Conservation (phyloP, 92 coral and sea anemone genomes). For the Muricea muricata region DNA sequence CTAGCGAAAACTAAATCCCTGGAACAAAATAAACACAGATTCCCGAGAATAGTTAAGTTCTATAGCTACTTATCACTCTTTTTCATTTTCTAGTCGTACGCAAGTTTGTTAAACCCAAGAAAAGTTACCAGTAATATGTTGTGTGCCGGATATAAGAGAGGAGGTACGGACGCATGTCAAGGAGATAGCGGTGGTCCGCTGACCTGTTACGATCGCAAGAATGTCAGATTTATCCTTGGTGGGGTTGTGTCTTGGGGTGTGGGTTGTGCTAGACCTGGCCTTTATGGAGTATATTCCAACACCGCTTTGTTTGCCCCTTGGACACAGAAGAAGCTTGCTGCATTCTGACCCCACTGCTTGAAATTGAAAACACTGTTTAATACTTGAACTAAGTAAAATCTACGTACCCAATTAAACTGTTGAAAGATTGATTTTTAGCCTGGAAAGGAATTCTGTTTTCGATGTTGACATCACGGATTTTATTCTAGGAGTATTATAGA, state of each 20-base stretch:
- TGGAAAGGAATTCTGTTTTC: too few species aligned
- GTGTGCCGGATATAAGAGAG: constrained; percentile 33
- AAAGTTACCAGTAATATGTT: constrained; percentile 24
- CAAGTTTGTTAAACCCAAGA: not conserved
- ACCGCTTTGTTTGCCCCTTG: constrained; percentile 1
- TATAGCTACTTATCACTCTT: not conserved
- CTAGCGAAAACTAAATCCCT: too few species aligned
- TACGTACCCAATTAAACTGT: too few species aligned
- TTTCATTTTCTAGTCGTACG: constrained; percentile 19
- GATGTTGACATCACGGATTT: too few species aligned
- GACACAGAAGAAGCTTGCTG: not conserved
- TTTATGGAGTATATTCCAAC: constrained; percentile 40
- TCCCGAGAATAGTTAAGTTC: too few species aligned
- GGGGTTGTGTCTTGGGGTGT: constrained; percentile 46
- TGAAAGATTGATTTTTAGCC: too few species aligned
- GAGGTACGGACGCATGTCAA: constrained; percentile 43
- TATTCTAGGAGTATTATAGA: too few species aligned
- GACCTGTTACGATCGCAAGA: constrained; percentile 27
- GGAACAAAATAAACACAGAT: too few species aligned
- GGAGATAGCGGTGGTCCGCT: constrained; percentile 55
- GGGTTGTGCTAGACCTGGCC: constrained; percentile 29
- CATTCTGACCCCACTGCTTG: too few species aligned
- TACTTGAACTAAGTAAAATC: too few species aligned
- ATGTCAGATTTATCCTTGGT: constrained; percentile 17
- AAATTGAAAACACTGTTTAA: too few species aligned